These are phyloP conservation scores for Sapajus apella DNA, from an alignment of 2,113 vertebrate genomes.

Conservation along the genomic window DNA sequence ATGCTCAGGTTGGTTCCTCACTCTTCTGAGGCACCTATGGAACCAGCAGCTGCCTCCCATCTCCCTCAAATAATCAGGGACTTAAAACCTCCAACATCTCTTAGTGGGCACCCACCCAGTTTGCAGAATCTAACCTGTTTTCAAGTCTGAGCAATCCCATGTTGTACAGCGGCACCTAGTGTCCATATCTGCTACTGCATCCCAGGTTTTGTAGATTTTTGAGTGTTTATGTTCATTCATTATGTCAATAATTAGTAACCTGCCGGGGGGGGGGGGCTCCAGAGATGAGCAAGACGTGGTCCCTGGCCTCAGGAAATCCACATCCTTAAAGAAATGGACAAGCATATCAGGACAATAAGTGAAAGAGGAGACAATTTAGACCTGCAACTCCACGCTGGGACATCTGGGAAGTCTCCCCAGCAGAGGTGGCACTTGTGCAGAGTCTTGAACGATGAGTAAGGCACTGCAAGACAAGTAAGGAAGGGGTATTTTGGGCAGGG, in stretches of 20 bases:
- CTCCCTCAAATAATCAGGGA: neutral
- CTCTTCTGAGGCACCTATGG: neutral
- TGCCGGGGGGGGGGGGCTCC: neutral
- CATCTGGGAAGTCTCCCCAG: neutral
- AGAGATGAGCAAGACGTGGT: neutral
- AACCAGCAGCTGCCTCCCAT: neutral
- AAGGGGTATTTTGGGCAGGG: neutral
- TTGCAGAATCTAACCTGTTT: neutral
- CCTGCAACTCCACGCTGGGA: neutral
- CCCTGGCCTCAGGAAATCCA: neutral
- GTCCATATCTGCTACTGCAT: neutral
- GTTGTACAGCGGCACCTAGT: slow-evolving; percentile 40
- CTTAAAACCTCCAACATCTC: neutral
- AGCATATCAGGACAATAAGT: neutral
- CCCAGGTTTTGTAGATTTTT: neutral
- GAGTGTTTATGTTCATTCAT: neutral
- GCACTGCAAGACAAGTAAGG: neutral
- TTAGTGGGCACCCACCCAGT: neutral
- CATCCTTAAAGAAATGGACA: neutral
- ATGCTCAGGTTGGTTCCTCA: neutral
- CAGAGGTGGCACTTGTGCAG: neutral
- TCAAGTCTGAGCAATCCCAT: neutral
- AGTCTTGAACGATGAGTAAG: neutral
- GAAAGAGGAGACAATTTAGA: neutral
- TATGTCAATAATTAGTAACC: neutral